These are phyloP conservation scores for Magallana angulata DNA, from an alignment of 1,140 invertebrate genomes.

Conservation along the genomic window DNA sequence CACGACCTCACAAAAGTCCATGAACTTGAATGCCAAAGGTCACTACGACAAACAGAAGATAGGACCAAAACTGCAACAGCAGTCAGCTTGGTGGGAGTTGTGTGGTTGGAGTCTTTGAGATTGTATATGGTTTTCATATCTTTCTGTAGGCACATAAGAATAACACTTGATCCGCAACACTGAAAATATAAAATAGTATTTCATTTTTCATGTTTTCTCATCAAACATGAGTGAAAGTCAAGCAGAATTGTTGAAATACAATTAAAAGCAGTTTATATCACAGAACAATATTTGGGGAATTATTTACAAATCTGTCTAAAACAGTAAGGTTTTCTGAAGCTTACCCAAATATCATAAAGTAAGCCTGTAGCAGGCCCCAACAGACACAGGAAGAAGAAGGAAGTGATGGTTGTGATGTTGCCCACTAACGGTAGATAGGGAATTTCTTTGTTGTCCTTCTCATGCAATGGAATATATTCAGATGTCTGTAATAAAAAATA, in stretches of 20 bases:
- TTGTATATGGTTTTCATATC: slow-evolving; percentile 61
- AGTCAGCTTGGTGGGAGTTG: slow-evolving; percentile 61
- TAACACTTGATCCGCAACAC: slow-evolving; percentile 63
- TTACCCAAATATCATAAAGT: slow-evolving; percentile 67
- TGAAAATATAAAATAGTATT: slow-evolving; percentile 45
- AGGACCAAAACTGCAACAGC: slow-evolving; percentile 59
- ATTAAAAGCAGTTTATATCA: no score
- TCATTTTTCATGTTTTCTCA: neutral
- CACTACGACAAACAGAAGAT: slow-evolving; percentile 59
- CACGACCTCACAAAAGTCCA: slow-evolving; percentile 50
- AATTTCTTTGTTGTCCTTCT: slow-evolving; percentile 52
- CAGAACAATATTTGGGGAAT: no score
- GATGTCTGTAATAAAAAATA: slow-evolving; percentile 54
- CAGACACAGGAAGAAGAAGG: slow-evolving; percentile 65
- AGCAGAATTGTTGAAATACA: no score
- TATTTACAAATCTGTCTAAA: no score
- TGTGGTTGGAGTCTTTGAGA: slow-evolving; percentile 63
- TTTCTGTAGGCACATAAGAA: slow-evolving; percentile 67
- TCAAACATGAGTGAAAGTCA: neutral
- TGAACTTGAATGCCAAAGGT: slow-evolving; percentile 57
- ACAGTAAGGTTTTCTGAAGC: neutral
- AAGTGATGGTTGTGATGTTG: slow-evolving; percentile 60
- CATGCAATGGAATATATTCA: slow-evolving; percentile 59
- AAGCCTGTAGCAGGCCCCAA: slow-evolving; percentile 63
- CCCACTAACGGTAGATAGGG: slow-evolving; percentile 62